Evolutionary conservation across 1,140 invertebrate species (phyloP).

Genomic region (Anastrepha ludens): DNA sequence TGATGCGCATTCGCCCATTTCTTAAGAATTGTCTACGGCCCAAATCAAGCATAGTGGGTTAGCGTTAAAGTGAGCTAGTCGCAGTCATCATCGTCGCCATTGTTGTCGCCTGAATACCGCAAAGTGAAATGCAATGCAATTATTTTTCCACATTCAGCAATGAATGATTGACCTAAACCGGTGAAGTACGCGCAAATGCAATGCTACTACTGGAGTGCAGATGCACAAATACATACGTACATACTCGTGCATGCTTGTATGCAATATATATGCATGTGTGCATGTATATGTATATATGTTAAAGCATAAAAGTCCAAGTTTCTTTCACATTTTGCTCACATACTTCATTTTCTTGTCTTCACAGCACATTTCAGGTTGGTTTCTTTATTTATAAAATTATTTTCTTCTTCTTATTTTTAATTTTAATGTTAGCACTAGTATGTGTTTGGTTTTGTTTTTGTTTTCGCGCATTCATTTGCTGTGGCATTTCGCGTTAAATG

Average conservation of each 20-base stretch:
- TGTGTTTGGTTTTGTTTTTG: neutral
- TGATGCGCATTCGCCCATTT: neutral
- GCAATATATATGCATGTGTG: neutral
- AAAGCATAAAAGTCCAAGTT: neutral
- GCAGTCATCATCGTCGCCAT: neutral
- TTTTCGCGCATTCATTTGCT: constrained; percentile 37
- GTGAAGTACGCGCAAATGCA: constrained; percentile 18
- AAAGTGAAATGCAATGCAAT: constrained; percentile 42
- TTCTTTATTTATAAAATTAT: neutral
- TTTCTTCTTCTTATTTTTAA: neutral
- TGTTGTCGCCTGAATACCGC: constrained; percentile 4
- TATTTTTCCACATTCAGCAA: constrained; percentile 25
- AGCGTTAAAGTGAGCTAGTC: neutral
- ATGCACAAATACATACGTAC: neutral
- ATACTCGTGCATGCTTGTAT: neutral
- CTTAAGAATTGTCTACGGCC: neutral
- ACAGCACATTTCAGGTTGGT: neutral
- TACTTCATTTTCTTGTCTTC: constrained; percentile 23
- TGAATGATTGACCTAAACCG: constrained; percentile 38
- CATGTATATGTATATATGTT: neutral
- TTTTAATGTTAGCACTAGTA: neutral
- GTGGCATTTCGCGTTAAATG: constrained; percentile 48
- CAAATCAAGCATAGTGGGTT: neutral
- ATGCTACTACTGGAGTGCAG: neutral
- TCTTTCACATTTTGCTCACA: constrained; percentile 41